Base-by-base conservation (phyloP, 2,797 vertebrate genomes). In the Pelobates cultripes region DNA sequence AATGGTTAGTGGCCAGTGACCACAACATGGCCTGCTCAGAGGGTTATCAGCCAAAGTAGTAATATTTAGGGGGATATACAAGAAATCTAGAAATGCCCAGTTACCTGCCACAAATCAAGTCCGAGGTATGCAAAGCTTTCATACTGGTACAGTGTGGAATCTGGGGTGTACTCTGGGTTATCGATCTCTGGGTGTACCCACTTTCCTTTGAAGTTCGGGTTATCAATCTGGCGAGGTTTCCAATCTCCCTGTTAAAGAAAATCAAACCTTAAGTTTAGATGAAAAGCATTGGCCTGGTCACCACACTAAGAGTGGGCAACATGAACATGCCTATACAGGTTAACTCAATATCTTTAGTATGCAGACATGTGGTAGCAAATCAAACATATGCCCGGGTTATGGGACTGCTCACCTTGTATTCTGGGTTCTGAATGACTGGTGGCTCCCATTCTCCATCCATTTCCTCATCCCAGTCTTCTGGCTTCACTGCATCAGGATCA, bases 391-490 rank as follows among this genome's bases (percentile, higher is more conserved):
- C 28, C 28, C 10, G 10, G 5, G 10, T 51, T 51, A 51, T 0
- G 15, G 57, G 15, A 43, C 10, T 15, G n/a, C 84, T 57, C 77
- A 96, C 96, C 93, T 97, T 96, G 86, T 96, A 98, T n/a, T 97
- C 96, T 0, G 96, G 94, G 85, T 97, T 97, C 81, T 94, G 91
- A 86, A 97, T 97, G 85, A 95, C 94, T 0, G 96, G 93, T 4
- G 96, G 96, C 73, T 97, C 96, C 97, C 97, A 98, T 80, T 97
- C 96, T 73, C 96, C 96, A 0, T 97, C 96, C 96, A 97, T 97
- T 88, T 97, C 96, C 85, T 95, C 96, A 0, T 97, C 96, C 96
- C 97, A 97, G 61, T 97, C 97, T 2, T 95, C 94, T 0, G 96
- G 96, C 83, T 97, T 97, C 86, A 94, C 95, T 69, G 96, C 95